Base-by-base conservation (phyloP, 2,888 invertebrate genomes). In the Capitulum mitella region DNA sequence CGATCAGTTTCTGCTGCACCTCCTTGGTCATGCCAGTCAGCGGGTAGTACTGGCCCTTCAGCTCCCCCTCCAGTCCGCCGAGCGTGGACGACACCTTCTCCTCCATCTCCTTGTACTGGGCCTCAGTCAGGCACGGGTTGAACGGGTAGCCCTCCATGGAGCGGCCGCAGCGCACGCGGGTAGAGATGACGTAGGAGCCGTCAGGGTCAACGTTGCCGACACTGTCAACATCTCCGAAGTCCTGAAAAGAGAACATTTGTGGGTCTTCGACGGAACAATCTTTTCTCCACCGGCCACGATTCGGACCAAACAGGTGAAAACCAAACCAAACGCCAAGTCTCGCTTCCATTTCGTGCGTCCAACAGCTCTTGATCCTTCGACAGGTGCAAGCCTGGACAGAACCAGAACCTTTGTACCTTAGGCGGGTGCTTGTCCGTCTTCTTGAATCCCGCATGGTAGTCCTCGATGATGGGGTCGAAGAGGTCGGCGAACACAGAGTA, bases 71-170 rank as follows among this genome's bases (percentile, higher is more conserved):
- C 81, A 95, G 89, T 46, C 92, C 92, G 90, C 79, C 78, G 29
- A 82, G 80, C 37, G 83, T 83, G 40, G 81, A 80, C 51, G 83
- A 83, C 32, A 85, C 85, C 86, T 96, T 96, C 79, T 91, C 90
- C 86, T 97, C 96, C 96, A 97, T 97, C 87, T 97, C 97, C 87
- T 94, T 94, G 91, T 97, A 97, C 89, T 97, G 96, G 84, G 92
- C 93, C 89, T 97, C 97, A 81, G 94, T 95, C 82, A 98, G 88
- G 89, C 97, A 97, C 83, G 97, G 97, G 90, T 97, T 97, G 92
- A 98, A 97, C 83, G 97, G 96, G 87, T 96, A 97, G 81, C 97
- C 97, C 85, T 87, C 82, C 80, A 84, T 79, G 85, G 95, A 95
- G 86, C 98, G 95, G 82, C 97, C 97, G 87, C 97, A 97, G 85